These are phyloP conservation scores for Danaus chrysippus DNA, from an alignment of 2,888 invertebrate species.

Conservation along the genomic window DNA sequence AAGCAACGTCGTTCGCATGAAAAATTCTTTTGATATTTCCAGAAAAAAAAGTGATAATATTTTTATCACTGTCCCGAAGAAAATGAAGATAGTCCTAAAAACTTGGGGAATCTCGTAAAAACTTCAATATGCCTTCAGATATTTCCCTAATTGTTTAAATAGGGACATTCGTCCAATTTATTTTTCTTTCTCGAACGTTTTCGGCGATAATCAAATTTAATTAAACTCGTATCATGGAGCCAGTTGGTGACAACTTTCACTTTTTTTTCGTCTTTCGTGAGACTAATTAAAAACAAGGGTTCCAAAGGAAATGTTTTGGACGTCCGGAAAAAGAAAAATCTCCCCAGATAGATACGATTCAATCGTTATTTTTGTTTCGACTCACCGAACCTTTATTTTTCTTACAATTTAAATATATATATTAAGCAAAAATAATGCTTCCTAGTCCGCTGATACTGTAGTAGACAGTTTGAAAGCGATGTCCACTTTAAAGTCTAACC, in stretches of 20 bases:
- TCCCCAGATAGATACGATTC: background rate
- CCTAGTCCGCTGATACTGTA: slow-evolving; percentile 62
- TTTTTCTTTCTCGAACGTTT: slow-evolving; percentile 36
- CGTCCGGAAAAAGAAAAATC: slow-evolving; percentile 13
- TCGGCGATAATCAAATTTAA: slow-evolving; percentile 50
- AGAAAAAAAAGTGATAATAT: slow-evolving; percentile 12
- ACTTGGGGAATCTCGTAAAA: slow-evolving; percentile 22
- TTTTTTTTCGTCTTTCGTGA: slow-evolving; percentile 16
- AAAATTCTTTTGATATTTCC: background rate
- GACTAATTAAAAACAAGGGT: slow-evolving; percentile 26
- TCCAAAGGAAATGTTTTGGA: slow-evolving; percentile 16
- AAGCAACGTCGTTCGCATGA: no score
- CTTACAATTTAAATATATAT: slow-evolving; percentile 15
- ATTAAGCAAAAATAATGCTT: slow-evolving; percentile 51
- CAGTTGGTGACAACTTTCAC: slow-evolving; percentile 19
- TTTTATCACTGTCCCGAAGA: slow-evolving; percentile 15
- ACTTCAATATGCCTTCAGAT: slow-evolving; percentile 14
- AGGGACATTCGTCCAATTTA: slow-evolving; percentile 38
- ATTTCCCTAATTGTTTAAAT: slow-evolving; percentile 14
- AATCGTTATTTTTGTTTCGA: background rate
- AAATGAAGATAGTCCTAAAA: slow-evolving; percentile 17
- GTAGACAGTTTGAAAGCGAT: slow-evolving; percentile 72
- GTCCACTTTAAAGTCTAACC: slow-evolving; percentile 58
- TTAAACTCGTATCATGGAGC: slow-evolving; percentile 51
- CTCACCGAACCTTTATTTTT: slow-evolving; percentile 16